These are phyloP conservation scores for Venturia canescens DNA, from an alignment of 1,140 invertebrate genomes.

Conservation along the genomic window DNA sequence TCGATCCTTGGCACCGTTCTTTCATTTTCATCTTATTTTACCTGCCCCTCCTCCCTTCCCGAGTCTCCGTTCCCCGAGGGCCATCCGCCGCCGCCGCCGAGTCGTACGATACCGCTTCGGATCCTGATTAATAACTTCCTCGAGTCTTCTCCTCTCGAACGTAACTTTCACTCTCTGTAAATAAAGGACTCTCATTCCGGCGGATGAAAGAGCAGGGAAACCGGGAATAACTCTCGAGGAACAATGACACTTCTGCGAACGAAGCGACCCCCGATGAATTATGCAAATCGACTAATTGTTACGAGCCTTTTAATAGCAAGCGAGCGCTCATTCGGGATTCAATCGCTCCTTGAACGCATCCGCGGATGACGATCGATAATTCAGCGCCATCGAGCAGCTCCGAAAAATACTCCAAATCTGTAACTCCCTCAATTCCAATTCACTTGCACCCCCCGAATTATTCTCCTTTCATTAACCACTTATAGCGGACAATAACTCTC, in stretches of 20 bases:
- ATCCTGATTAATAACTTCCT: conserved; percentile 40
- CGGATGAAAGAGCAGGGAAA: background rate
- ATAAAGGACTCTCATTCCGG: background rate
- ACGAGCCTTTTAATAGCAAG: background rate
- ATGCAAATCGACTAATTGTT: background rate
- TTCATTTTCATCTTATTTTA: conserved; percentile 39
- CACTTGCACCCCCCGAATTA: no score
- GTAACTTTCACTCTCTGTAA: background rate
- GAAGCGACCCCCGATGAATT: background rate
- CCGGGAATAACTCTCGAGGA: background rate
- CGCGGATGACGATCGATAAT: background rate
- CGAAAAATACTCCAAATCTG: no score
- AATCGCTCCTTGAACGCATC: background rate
- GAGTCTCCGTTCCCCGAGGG: background rate
- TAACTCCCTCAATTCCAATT: no score
- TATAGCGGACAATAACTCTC: no score
- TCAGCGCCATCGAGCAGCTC: background rate
- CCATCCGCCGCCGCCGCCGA: conserved; percentile 4
- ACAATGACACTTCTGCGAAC: conserved; percentile 1
- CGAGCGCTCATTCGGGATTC: background rate
- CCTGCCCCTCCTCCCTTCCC: background rate
- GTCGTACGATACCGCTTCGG: background rate
- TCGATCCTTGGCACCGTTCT: conserved; percentile 30
- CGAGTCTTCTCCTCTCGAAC: conserved; percentile 15
- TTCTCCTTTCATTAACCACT: no score